These are phyloP conservation scores for Keiferia lycopersicella DNA, from an alignment of 2,888 invertebrate genomes.

Conservation along the genomic window DNA sequence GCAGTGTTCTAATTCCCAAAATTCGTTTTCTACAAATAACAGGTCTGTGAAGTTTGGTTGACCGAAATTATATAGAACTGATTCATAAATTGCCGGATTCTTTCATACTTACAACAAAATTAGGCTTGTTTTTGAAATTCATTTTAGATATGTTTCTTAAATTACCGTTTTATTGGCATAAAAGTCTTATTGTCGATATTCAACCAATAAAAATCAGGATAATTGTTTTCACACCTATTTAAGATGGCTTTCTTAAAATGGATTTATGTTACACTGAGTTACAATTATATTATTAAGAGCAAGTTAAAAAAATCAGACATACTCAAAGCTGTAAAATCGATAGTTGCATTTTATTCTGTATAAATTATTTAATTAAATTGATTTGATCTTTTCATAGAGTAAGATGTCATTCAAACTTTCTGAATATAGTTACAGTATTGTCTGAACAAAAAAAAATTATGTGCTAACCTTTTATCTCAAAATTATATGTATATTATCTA, in stretches of 20 bases:
- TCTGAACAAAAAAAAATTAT: neutral
- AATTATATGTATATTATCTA: neutral
- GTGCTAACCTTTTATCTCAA: neutral
- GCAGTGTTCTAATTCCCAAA: neutral
- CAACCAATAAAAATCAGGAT: neutral
- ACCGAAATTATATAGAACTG: neutral
- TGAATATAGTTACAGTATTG: neutral
- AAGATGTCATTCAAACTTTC: neutral
- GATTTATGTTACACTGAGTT: neutral
- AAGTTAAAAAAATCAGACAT: slow-evolving; percentile 30
- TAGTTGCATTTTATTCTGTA: neutral
- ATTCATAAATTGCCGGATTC: neutral
- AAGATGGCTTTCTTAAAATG: slow-evolving; percentile 3
- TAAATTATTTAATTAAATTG: too few relatives aligned
- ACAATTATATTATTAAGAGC: slow-evolving; percentile 9
- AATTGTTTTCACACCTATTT: neutral
- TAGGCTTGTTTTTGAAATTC: too few relatives aligned
- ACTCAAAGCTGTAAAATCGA: slow-evolving; percentile 1
- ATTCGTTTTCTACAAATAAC: neutral
- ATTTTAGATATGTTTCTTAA: neutral
- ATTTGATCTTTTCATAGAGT: neutral
- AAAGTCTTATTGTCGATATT: neutral
- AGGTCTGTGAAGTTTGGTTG: slow-evolving; percentile 8
- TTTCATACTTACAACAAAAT: neutral
- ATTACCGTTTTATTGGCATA: neutral